Base-by-base conservation (phyloP, 2,797 vertebrate genomes). In the Tokudaia muenninki region DNA sequence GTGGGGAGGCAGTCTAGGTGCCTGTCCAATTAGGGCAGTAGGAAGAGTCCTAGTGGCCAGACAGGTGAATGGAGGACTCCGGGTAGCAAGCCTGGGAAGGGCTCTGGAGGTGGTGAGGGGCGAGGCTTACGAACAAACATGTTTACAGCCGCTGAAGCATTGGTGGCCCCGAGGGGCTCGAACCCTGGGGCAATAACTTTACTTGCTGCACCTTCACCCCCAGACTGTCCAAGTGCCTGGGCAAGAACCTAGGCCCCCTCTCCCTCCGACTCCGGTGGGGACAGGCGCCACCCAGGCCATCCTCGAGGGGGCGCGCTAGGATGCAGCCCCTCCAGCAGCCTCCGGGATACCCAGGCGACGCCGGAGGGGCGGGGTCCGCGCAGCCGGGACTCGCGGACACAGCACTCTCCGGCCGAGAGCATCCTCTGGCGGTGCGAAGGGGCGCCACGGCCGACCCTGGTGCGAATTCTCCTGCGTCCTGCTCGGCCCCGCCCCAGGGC, bases 361-460 rank as follows among this genome's bases (percentile, higher is more conserved):
- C 91, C 92, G 57, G 95, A 98, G 97, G 97, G 97, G 97, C 97
- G 97, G 97, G 97, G 97, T 97, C 92, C 95, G 90, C 59, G 77
- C 89, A 2, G 52, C 79, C 92, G 17, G 87, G 94, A 96, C 87
- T 61, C 93, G 37, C 26, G 82, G 96, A 83, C 81, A 50, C 34
- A 2, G 82, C 7, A 74, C 89, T 93, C 83, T 83, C 77, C 4
- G 24, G 74, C 34, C 29, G 80, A 87, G 29, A 72, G 83, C 70
- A 55, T 75, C 91, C 94, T 17, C 16, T 47, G 34, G 55, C 94
- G 4, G 2, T 6, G 67, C n/a, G 96, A 92, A 86, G 88, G 78
- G 95, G 89, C 29, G n/a, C 89, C 47, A 4, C 3, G n/a, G 37
- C 84, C 2, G 22, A 82, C 70, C 90, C 94, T 0, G 29, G 88